These are phyloP conservation scores for Chroicocephalus ridibundus DNA, from an alignment of 2,113 vertebrate genomes.

Conservation along the genomic window DNA sequence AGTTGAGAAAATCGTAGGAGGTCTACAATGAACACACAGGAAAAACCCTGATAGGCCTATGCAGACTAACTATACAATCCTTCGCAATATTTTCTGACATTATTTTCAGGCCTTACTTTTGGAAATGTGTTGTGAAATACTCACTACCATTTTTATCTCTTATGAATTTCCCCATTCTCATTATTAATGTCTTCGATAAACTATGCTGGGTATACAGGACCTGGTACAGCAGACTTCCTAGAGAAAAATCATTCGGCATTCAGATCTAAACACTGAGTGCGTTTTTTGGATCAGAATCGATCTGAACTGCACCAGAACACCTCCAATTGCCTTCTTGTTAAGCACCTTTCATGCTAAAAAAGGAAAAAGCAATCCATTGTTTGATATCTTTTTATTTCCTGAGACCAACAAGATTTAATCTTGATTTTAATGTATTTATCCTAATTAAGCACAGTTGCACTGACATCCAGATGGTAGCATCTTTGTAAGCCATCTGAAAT, in stretches of 20 bases:
- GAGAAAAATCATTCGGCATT: background rate
- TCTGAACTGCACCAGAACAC: background rate
- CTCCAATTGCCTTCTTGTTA: background rate
- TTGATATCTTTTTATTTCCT: background rate
- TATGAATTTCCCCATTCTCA: background rate
- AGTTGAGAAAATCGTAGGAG: background rate
- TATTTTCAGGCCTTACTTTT: background rate
- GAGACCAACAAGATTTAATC: background rate
- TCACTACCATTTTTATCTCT: background rate
- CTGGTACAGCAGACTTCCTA: background rate
- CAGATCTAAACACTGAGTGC: background rate
- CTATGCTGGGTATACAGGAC: background rate
- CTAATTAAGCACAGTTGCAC: background rate
- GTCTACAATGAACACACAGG: background rate
- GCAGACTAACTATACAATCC: background rate
- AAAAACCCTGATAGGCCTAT: background rate
- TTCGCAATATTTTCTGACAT: background rate
- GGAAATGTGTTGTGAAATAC: background rate
- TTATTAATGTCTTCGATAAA: background rate
- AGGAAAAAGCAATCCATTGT: accelerated
- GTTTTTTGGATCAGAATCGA: background rate
- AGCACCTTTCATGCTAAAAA: background rate
- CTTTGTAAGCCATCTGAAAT: background rate
- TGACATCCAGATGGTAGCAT: background rate
- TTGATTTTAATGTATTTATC: background rate